phyloP scores from a whole-genome alignment of 1,140 invertebrate genomes.

The Drosophila azteca region DNA sequence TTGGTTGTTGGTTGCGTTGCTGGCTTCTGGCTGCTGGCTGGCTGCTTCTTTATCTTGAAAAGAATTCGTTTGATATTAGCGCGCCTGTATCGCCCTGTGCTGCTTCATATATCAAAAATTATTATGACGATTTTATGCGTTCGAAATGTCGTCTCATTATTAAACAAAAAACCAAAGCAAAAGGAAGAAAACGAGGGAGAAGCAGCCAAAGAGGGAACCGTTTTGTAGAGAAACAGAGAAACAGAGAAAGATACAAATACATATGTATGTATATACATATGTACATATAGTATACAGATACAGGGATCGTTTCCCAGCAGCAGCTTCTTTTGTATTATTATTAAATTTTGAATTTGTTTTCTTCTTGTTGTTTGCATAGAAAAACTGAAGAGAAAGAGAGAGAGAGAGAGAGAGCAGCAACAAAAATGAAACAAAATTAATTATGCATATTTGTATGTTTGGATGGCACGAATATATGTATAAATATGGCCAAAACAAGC shows the following conservation, averaged over 20 bases:
- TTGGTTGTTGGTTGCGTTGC: background rate
- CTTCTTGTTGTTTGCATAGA: slow-evolving; percentile 49
- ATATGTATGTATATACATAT: background rate
- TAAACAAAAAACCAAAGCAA: slow-evolving; percentile 75
- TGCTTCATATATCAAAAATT: slow-evolving; percentile 84
- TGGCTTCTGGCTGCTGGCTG: slow-evolving; percentile 17
- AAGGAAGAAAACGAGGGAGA: slow-evolving; percentile 45
- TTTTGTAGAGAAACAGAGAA: slow-evolving; percentile 30
- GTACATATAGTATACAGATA: background rate
- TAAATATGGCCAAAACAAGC: slow-evolving; percentile 49
- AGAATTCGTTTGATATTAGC: slow-evolving; percentile 84
- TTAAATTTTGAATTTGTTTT: slow-evolving; percentile 25
- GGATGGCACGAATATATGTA: slow-evolving; percentile 27
- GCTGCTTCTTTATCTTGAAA: slow-evolving; percentile 72
- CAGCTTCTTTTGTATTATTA: slow-evolving; percentile 44
- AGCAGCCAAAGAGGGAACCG: slow-evolving; percentile 22
- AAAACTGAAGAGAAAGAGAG: slow-evolving; percentile 21
- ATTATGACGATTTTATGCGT: slow-evolving; percentile 84
- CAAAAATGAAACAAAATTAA: slow-evolving; percentile 63
- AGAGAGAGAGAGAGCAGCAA: slow-evolving; percentile 10
- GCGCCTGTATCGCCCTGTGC: slow-evolving; percentile 69
- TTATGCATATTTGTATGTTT: slow-evolving; percentile 61
- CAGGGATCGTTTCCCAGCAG: slow-evolving; percentile 29
- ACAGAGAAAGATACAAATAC: slow-evolving; percentile 20
- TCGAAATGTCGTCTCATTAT: slow-evolving; percentile 84